Evolutionary conservation across 2,888 invertebrate species (phyloP).

Genomic region (Lymantria monacha): DNA sequence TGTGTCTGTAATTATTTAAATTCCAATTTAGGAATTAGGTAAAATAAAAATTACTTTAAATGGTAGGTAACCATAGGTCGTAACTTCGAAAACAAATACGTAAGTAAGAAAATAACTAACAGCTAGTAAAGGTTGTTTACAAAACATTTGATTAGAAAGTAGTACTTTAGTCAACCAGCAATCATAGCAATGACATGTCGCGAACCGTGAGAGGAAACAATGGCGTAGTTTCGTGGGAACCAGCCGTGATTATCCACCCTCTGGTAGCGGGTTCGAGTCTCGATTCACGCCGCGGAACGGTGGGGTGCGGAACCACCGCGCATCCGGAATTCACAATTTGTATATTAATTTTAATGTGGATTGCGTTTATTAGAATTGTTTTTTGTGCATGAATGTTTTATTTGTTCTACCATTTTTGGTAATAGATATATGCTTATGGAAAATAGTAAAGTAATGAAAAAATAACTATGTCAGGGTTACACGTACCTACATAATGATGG

Average conservation of each 20-base stretch:
- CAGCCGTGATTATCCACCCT: slow-evolving; percentile 64
- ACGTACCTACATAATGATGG: no score
- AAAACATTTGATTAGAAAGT: slow-evolving; percentile 47
- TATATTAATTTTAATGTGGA: slow-evolving; percentile 38
- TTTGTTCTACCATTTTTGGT: neutral
- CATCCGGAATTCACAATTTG: slow-evolving; percentile 63
- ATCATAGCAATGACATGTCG: slow-evolving; percentile 74
- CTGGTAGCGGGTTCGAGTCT: slow-evolving; percentile 60
- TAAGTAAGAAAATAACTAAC: no score
- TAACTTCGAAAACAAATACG: no score
- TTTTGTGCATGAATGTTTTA: slow-evolving; percentile 1
- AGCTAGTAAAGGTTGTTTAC: no score
- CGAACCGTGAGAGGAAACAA: slow-evolving; percentile 75
- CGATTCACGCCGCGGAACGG: slow-evolving; percentile 60
- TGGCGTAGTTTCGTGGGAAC: slow-evolving; percentile 65
- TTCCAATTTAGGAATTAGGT: no score
- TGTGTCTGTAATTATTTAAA: no score
- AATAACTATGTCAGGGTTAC: no score
- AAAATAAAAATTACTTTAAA: no score
- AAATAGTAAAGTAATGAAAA: no score
- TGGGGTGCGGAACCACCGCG: slow-evolving; percentile 71
- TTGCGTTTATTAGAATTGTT: slow-evolving; percentile 28
- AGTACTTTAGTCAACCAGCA: slow-evolving; percentile 44
- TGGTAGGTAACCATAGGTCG: no score
- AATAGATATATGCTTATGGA: neutral